phyloP scores from a whole-genome alignment of 2,797 vertebrate species.

The Sus cebifrons region DNA sequence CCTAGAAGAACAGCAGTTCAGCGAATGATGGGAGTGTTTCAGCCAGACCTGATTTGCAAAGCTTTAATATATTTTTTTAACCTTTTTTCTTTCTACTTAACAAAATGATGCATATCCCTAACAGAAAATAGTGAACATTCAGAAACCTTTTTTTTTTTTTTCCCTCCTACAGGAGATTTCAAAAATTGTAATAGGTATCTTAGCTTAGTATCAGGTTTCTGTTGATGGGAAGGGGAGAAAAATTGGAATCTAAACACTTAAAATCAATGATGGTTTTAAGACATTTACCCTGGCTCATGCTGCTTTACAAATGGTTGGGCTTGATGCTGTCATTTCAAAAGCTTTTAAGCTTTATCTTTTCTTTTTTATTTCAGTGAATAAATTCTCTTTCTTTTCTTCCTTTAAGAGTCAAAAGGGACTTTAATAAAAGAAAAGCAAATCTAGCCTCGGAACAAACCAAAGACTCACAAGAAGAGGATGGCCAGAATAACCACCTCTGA shows the following conservation, averaged over 20 bases:
- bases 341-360: not conserved
- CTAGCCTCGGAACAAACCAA: constrained; percentile 89
- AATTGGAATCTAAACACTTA: not conserved
- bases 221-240: not conserved
- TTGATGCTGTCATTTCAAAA: constrained; percentile 18
- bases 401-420: constrained; percentile 91
- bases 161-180: not conserved
- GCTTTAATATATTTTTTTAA: not conserved
- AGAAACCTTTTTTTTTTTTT: not conserved
- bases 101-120: not conserved
- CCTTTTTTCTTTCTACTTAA: not conserved
- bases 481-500: constrained; percentile 92
- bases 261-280: not conserved
- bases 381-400: not conserved
- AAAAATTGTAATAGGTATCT: not conserved
- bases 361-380: constrained; percentile 10
- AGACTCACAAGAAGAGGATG: constrained; percentile 91
- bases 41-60: not conserved
- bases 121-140: not conserved
- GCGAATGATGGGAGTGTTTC: not conserved
- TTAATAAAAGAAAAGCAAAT: constrained; percentile 88
- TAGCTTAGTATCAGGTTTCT: not conserved
- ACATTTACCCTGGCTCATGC: not conserved
- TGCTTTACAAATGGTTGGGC: not conserved
- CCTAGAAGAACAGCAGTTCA: not conserved